These are phyloP conservation scores for Drosophila mulleri DNA, from an alignment of 2,888 invertebrate species.

Conservation along the genomic window DNA sequence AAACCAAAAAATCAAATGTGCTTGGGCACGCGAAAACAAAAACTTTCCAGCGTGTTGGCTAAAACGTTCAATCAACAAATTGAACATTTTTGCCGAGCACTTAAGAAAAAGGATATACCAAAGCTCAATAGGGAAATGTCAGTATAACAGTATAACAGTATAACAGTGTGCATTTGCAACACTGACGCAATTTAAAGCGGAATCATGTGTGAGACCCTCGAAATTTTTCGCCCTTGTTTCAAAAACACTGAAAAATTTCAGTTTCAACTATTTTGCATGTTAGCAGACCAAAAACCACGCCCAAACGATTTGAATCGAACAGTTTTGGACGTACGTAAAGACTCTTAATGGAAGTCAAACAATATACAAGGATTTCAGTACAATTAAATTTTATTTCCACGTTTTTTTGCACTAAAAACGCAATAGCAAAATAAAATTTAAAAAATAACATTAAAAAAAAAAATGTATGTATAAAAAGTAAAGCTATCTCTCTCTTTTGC, in stretches of 20 bases:
- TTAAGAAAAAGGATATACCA: neutral
- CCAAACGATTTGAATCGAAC: conserved; percentile 52
- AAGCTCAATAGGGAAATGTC: neutral
- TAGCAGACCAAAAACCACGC: conserved; percentile 75
- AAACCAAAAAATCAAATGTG: conserved; percentile 81
- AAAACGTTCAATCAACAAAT: conserved; percentile 63
- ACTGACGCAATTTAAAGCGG: conserved; percentile 64
- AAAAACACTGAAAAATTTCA: conserved; percentile 51
- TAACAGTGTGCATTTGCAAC: conserved; percentile 11
- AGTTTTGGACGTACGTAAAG: conserved; percentile 83
- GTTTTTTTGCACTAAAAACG: conserved; percentile 67
- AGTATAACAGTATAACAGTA: neutral
- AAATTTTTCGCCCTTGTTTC: conserved; percentile 40
- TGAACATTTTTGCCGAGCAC: conserved; percentile 72
- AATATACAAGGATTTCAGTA: conserved; percentile 54
- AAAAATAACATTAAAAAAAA: conserved; percentile 5
- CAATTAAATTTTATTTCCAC: conserved; percentile 62
- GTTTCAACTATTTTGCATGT: conserved; percentile 85
- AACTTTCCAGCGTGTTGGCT: conserved; percentile 55
- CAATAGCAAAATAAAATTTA: conserved; percentile 35
- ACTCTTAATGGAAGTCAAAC: conserved; percentile 84
- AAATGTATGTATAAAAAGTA: conserved; percentile 29
- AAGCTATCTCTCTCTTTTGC: conserved; percentile 41
- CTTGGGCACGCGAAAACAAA: conserved; percentile 31
- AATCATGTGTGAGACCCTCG: conserved; percentile 84